These are phyloP conservation scores for Macrotus californicus DNA, from an alignment of 2,113 vertebrate genomes.

Conservation along the genomic window DNA sequence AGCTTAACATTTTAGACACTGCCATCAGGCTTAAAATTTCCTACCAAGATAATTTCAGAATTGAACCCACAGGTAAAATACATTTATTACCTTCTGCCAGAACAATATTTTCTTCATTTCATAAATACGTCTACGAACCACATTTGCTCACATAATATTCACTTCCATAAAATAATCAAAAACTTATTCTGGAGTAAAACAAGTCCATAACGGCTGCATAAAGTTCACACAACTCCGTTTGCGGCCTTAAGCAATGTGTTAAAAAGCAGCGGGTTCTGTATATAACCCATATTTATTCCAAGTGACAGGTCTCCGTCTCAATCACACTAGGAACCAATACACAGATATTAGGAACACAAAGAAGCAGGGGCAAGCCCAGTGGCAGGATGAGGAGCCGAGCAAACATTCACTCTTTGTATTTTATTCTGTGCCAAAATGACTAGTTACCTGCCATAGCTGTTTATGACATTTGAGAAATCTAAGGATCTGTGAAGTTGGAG, in stretches of 20 bases:
- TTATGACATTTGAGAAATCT: neutral
- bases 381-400: neutral
- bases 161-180: neutral
- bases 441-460: neutral
- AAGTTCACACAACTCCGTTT: neutral
- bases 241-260: neutral
- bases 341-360: neutral
- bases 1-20: neutral
- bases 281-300: constrained; percentile 8
- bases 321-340: neutral
- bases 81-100: neutral
- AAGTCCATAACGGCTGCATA: neutral
- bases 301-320: neutral
- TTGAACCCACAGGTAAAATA: neutral
- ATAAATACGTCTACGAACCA: constrained; percentile 3
- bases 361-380: neutral
- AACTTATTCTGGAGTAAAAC: neutral
- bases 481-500: neutral
- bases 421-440: neutral
- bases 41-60: constrained; percentile 36
- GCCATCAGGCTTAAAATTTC: neutral
- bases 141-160: neutral
- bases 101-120: constrained; percentile 33
- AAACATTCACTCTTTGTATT: neutral
- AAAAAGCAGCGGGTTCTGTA: neutral